Evolutionary conservation across 1,140 invertebrate genomes (phyloP), one percentile per base, ranked within the genome.

Genomic region (Anastrepha obliqua): DNA sequence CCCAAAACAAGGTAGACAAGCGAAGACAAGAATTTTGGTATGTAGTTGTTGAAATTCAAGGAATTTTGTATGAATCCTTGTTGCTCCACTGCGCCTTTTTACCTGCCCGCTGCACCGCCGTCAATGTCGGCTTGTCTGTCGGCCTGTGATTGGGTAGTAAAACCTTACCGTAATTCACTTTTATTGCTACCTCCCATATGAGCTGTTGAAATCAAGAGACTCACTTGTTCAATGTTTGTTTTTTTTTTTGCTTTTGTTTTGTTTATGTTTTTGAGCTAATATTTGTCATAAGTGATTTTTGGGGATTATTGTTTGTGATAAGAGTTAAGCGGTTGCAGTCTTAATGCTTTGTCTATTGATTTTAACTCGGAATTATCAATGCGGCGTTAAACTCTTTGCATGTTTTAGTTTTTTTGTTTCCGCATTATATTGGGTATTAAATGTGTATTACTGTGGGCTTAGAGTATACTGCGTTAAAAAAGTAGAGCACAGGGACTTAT

Each of bases 61-160:
- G 74, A 81, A 81, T 81, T 81, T 81, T 81, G 74, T 81, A 55
- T 81, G 74, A 81, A 81, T 81, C 74, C 74, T 81, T 81, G 74
- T 47, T 81, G 74, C 74, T 62, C 60, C 0, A 62, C 15, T 62
- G 60, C 13, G 60, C 60, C 60, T 62, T 15, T 62, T 62, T 62
- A 62, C 60, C 60, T 62, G 60, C 1, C 60, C 17, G 44, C 74
- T 74, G 39, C 65, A 39, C 4, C 67, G 65, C 65, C 65, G 65
- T 29, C 65, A 13, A 29, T 67, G 67, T 44, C 67, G 17, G 39
- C 67, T 74, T 62, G 4, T 17, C 60, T 62, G 15, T 62, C 2
- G 15, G 42, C 67, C 39, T 74, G 3, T 47, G 67, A 47, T 44
- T 39, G 39, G 13, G 9, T 39, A 44, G 42, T 47, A 29, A 2